A percentile compares a stretch with the other conserved stretches of the same genome.
These are phyloP conservation scores for Platycercus adscitus DNA, from an alignment of 2,113 vertebrate genomes.

Conservation along the genomic window DNA sequence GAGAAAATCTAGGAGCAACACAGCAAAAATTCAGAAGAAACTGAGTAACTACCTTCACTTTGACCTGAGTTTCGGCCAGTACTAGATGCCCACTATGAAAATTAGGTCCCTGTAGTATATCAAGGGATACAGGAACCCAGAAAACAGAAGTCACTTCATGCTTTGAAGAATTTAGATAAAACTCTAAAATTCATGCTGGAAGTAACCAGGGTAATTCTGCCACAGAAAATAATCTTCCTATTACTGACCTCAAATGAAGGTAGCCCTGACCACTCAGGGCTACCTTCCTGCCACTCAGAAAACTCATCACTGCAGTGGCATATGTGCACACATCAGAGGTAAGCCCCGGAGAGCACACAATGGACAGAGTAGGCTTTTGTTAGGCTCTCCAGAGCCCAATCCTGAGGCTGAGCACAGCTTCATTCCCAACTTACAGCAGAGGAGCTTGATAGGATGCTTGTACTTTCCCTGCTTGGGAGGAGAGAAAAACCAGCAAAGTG, in stretches of 20 bases:
- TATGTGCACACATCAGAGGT: fast-evolving
- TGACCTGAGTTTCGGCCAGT: neutral
- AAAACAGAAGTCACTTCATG: neutral
- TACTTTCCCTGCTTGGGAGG: neutral
- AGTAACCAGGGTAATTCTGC: neutral
- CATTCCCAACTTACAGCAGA: neutral
- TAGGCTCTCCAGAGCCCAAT: neutral
- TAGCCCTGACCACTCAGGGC: neutral
- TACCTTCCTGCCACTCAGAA: neutral
- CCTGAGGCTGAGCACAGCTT: neutral
- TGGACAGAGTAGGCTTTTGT: neutral
- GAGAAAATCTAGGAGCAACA: neutral
- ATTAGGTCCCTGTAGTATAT: neutral
- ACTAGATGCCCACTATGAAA: neutral
- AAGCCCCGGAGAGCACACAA: neutral
- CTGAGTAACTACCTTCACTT: neutral
- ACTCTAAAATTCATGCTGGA: neutral
- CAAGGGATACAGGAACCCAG: neutral
- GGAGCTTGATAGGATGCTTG: neutral
- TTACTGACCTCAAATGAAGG: neutral
- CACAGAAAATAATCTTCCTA: neutral
- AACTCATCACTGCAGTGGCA: neutral
- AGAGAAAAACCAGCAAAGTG: neutral
- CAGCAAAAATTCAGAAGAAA: neutral
- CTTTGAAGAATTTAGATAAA: neutral